A percentile compares a stretch with the other conserved stretches of the same genome.
These are phyloP conservation scores for Cosmia pyralina DNA, from an alignment of 2,888 invertebrate species.

Conservation along the genomic window DNA sequence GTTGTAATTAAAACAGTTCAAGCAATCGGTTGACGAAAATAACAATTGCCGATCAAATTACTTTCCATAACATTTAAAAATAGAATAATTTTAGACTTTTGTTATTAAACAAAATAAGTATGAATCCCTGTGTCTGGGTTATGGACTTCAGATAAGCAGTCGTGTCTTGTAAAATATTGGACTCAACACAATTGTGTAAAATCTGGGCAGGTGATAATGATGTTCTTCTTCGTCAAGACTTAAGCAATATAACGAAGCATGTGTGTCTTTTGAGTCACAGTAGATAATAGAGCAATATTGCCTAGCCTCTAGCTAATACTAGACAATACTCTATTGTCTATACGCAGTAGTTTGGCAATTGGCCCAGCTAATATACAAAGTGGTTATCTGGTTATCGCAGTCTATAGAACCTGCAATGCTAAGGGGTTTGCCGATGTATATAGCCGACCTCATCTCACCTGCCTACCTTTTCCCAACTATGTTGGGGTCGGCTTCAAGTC, in stretches of 20 bases:
- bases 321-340: slow-evolving; percentile 30
- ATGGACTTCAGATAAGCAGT: too few relatives aligned
- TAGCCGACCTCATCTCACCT: not conserved
- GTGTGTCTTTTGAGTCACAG: not conserved
- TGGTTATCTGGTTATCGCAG: slow-evolving; percentile 20
- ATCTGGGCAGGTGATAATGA: too few relatives aligned
- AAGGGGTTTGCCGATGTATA: not conserved
- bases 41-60: not conserved
- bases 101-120: too few relatives aligned
- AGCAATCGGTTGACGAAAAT: not conserved
- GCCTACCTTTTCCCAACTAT: too few relatives aligned
- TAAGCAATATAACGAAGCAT: too few relatives aligned
- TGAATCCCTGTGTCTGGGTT: too few relatives aligned
- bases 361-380: slow-evolving; percentile 26
- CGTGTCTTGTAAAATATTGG: too few relatives aligned
- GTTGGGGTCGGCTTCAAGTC: too few relatives aligned
- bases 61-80: not conserved
- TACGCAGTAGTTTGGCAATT: slow-evolving; percentile 38
- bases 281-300: slow-evolving; percentile 20
- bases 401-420: not conserved
- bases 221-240: too few relatives aligned
- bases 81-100: not conserved
- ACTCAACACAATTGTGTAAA: too few relatives aligned
- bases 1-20: not conserved
- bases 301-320: not conserved